Evolutionary conservation across 2,113 vertebrate species (phyloP).

Genomic region (Recurvirostra avosetta): DNA sequence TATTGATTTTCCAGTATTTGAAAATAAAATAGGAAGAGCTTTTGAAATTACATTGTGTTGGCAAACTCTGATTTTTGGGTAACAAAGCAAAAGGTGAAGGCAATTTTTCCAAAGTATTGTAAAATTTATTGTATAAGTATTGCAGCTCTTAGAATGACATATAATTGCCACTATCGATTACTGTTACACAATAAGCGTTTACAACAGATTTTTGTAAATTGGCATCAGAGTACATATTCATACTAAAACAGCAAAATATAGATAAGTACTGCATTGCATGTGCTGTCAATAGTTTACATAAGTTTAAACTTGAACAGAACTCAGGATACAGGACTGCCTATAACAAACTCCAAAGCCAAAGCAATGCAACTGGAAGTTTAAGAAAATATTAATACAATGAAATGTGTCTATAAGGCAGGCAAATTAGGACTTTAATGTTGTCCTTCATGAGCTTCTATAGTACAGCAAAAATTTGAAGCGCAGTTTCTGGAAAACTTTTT

Average conservation of each 20-base stretch:
- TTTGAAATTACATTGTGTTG: constrained; percentile 8
- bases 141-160: constrained; percentile 77
- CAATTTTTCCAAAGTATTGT: constrained; percentile 75
- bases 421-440: constrained; percentile 18
- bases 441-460: constrained; percentile 64
- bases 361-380: constrained; percentile 65
- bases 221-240: constrained; percentile 72
- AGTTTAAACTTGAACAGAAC: constrained; percentile 67
- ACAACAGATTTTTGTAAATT: constrained; percentile 71
- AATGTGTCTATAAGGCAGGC: constrained; percentile 63
- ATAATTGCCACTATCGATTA: constrained; percentile 73
- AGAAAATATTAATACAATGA: constrained; percentile 62
- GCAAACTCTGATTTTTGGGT: not conserved
- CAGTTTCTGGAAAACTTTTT: constrained; percentile 49
- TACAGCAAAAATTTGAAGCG: constrained; percentile 50
- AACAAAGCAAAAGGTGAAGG: constrained; percentile 54
- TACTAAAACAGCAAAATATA: constrained; percentile 69
- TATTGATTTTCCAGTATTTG: not conserved
- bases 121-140: constrained; percentile 86
- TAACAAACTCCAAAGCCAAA: constrained; percentile 74
- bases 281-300: constrained; percentile 67
- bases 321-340: constrained; percentile 64
- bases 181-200: constrained; percentile 75
- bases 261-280: constrained; percentile 68
- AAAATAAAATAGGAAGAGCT: not conserved